Conservation (phyloP, 2,113 vertebrate genomes). For the Rousettus leschenaultii region DNA sequence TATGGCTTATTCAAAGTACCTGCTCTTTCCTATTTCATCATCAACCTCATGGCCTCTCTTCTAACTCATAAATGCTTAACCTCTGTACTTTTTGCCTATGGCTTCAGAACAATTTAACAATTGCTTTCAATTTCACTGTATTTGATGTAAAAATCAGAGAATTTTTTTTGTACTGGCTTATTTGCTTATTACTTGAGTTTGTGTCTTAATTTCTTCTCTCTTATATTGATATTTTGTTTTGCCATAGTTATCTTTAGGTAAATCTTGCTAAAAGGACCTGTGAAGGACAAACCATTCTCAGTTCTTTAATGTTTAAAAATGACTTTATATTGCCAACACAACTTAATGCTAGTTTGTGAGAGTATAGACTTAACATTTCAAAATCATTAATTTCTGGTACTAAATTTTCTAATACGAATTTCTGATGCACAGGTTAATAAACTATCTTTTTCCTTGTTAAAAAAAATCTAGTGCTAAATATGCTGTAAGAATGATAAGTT, state of each 20-base stretch:
- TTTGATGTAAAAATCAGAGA: slow-evolving; percentile 7
- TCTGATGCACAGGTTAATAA: neutral
- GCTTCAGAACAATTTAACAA: neutral
- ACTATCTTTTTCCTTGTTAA: neutral
- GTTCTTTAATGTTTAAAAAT: neutral
- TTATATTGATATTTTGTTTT: neutral
- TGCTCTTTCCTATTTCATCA: neutral
- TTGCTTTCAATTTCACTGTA: neutral
- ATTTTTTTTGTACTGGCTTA: neutral
- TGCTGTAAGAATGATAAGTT: neutral
- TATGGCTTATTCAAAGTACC: neutral
- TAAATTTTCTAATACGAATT: neutral
- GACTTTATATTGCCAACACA: slow-evolving; percentile 1
- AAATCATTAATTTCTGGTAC: neutral
- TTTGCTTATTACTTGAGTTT: slow-evolving; percentile 16
- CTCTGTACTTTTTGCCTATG: neutral
- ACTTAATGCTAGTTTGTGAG: neutral
- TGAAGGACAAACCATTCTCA: neutral
- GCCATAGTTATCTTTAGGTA: neutral
- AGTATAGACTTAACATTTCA: neutral
- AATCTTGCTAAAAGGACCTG: neutral
- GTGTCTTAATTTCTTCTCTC: neutral
- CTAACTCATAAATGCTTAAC: neutral
- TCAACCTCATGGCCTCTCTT: neutral
- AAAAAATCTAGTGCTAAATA: neutral